Conservation (phyloP, 1,140 invertebrate species). For the Tetramorium parvispinum region DNA sequence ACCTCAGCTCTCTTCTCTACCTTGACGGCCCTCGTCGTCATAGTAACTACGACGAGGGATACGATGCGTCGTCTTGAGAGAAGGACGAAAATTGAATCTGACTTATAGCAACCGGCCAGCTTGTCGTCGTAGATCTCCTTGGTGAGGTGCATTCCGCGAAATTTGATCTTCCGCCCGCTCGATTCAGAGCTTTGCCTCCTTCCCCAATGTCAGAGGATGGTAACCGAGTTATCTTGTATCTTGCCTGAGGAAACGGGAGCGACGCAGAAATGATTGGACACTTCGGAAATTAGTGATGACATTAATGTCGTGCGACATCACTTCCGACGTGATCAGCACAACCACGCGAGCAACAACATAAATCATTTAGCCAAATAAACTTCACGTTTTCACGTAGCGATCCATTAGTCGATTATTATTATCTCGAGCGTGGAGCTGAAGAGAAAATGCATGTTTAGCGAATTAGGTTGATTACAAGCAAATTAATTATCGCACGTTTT, state of each 20-base stretch:
- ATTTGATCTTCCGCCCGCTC: slow-evolving; percentile 60
- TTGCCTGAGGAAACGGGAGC: slow-evolving; percentile 33
- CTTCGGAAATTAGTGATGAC: slow-evolving; percentile 43
- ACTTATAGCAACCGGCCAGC: slow-evolving; percentile 26
- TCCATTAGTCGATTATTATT: slow-evolving; percentile 49
- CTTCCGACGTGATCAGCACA: slow-evolving; percentile 16
- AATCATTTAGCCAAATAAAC: slow-evolving; percentile 55
- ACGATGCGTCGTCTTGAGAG: background rate
- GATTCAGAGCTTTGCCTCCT: slow-evolving; percentile 14
- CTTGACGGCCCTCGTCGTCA: slow-evolving; percentile 43
- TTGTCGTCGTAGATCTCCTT: slow-evolving; percentile 26
- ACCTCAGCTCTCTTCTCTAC: background rate
- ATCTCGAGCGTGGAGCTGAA: background rate
- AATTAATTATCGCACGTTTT: slow-evolving; percentile 47
- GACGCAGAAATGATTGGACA: slow-evolving; percentile 44
- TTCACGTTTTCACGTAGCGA: slow-evolving; percentile 6
- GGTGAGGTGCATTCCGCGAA: slow-evolving; percentile 48
- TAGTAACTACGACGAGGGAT: slow-evolving; percentile 56
- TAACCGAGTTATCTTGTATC: slow-evolving; percentile 54
- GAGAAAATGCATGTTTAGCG: slow-evolving; percentile 4
- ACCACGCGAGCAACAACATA: slow-evolving; percentile 21
- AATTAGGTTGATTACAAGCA: slow-evolving; percentile 15
- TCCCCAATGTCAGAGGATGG: slow-evolving; percentile 13
- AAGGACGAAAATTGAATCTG: slow-evolving; percentile 55
- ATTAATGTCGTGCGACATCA: slow-evolving; percentile 26